These are phyloP conservation scores for Lycocorax pyrrhopterus DNA, from an alignment of 2,113 vertebrate species.

Conservation along the genomic window DNA sequence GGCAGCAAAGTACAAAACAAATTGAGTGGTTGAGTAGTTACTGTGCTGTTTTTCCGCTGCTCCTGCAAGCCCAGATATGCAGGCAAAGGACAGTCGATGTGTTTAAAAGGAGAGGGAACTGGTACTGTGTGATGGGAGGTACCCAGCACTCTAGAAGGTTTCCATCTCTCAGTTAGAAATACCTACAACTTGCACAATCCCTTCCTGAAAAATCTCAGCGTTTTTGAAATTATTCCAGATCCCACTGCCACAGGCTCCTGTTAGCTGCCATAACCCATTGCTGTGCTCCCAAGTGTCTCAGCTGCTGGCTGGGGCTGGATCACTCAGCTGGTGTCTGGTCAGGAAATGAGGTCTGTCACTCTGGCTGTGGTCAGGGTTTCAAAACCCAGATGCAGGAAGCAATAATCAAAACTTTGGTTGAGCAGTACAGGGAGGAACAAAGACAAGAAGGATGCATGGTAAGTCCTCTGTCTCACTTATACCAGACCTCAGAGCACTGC, in stretches of 20 bases:
- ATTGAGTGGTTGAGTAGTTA: not conserved
- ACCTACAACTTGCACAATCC: not conserved
- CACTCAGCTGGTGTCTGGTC: not conserved
- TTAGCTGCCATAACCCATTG: not conserved
- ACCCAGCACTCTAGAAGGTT: accelerated
- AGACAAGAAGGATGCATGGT: not conserved
- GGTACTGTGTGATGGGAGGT: accelerated
- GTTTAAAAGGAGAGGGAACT: not conserved
- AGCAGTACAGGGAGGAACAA: not conserved
- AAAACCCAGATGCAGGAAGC: not conserved
- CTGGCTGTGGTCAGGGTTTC: not conserved
- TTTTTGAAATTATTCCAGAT: not conserved
- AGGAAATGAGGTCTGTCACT: not conserved
- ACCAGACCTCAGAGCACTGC: not conserved
- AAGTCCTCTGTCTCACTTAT: not conserved
- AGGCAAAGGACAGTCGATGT: not conserved
- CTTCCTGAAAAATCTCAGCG: not conserved
- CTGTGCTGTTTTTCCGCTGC: not conserved
- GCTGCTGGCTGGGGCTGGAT: not conserved
- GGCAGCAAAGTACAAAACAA: not conserved
- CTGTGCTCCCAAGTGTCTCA: not conserved
- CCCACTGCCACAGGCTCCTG: not conserved
- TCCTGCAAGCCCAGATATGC: not conserved
- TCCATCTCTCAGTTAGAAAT: not conserved
- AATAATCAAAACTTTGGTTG: not conserved